These are phyloP conservation scores for Leptinotarsa texana DNA, from an alignment of 1,140 invertebrate species.

Conservation along the genomic window DNA sequence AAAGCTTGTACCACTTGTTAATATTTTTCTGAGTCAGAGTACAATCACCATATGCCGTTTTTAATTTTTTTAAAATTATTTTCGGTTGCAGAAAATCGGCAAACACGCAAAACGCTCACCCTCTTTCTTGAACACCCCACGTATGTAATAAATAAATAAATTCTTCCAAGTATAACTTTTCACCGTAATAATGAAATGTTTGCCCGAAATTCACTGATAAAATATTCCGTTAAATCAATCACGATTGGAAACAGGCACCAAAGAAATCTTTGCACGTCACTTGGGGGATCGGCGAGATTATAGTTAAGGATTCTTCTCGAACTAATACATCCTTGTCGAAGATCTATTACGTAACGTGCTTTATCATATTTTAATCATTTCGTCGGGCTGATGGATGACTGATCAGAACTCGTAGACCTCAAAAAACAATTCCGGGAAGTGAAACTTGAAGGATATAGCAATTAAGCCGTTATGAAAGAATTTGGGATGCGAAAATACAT, in stretches of 20 bases:
- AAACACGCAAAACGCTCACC: too few relatives aligned
- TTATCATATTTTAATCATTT: conserved; percentile 17
- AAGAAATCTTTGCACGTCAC: neutral
- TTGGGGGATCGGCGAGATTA: neutral
- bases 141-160: too few relatives aligned
- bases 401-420: conserved; percentile 42
- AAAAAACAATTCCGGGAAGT: conserved; percentile 30
- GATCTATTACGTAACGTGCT: neutral
- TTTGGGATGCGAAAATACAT: too few relatives aligned
- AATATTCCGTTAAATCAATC: neutral
- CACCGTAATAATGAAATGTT: too few relatives aligned
- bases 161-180: too few relatives aligned
- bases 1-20: too few relatives aligned
- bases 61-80: too few relatives aligned
- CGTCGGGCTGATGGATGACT: conserved; percentile 47
- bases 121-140: too few relatives aligned
- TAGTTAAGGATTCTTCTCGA: neutral
- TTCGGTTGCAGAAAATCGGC: too few relatives aligned
- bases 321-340: neutral
- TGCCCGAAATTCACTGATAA: too few relatives aligned
- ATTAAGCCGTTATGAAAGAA: neutral
- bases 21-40: too few relatives aligned
- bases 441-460: neutral
- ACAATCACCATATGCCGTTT: too few relatives aligned
- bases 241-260: neutral